A percentile compares a stretch with the other conserved stretches of the same genome.
phyloP scores from a whole-genome alignment of 35 echinoderm and acorn worm species.

The Patiria miniata region DNA sequence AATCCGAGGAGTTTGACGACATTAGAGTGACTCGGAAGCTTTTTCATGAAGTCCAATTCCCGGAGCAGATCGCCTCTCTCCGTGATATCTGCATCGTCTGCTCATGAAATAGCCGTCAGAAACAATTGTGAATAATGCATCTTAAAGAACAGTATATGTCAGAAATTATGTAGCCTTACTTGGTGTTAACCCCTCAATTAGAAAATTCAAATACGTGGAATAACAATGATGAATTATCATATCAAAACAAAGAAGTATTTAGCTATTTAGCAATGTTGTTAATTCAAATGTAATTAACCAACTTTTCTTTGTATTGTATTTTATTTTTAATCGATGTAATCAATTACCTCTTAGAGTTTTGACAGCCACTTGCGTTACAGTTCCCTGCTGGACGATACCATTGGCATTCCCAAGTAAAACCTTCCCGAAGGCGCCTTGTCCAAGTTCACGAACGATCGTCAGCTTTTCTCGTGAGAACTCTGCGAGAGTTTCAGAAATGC shows the following conservation, averaged over 20 bases:
- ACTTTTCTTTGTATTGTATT: no score
- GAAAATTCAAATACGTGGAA: no score
- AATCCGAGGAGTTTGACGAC: slow-evolving; percentile 14
- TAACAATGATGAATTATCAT: no score
- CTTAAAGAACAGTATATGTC: no score
- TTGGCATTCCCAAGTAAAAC: not conserved
- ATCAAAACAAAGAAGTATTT: no score
- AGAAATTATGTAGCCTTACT: no score
- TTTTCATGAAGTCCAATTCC: slow-evolving; percentile 3
- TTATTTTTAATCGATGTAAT: no score
- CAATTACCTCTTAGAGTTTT: slow-evolving; percentile 23
- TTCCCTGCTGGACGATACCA: not conserved
- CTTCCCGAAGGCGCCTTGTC: slow-evolving; percentile 33
- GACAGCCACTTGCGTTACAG: not conserved
- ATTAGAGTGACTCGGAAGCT: not conserved
- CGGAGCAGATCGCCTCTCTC: not conserved
- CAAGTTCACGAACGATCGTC: slow-evolving; percentile 19
- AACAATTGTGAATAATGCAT: no score
- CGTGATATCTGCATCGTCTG: not conserved
- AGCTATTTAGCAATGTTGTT: no score
- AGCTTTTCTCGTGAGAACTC: not conserved
- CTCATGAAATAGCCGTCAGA: no score
- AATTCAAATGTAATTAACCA: no score
- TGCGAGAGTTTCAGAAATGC: not conserved
- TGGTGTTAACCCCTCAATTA: no score